phyloP scores from a whole-genome alignment of 2,797 vertebrate genomes.

The Bradypodion pumilum region DNA sequence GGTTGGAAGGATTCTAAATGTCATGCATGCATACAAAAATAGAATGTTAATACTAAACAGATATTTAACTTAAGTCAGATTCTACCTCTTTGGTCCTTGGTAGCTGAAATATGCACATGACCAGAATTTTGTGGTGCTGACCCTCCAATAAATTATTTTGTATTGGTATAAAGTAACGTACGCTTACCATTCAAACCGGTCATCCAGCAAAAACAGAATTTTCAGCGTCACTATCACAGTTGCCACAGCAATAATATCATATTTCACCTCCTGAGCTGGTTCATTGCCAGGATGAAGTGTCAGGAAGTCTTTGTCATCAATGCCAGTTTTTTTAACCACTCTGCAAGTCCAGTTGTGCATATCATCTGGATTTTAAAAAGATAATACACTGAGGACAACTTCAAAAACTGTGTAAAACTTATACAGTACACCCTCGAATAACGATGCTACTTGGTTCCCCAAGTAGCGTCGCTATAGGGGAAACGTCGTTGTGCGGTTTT shows the following conservation, averaged over 20 bases:
- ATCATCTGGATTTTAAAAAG: conserved; percentile 77
- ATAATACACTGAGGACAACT: not conserved
- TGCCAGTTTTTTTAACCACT: conserved; percentile 73
- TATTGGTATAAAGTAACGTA: not conserved
- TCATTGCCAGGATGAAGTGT: conserved; percentile 74
- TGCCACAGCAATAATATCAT: conserved; percentile 86
- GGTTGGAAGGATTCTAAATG: not conserved
- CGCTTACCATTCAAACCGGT: conserved; percentile 86
- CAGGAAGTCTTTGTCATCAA: conserved; percentile 71
- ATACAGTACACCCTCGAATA: too few species aligned
- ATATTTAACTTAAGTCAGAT: not conserved
- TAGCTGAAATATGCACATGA: not conserved
- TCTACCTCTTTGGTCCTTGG: not conserved
- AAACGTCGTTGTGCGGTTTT: too few species aligned
- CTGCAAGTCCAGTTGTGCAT: conserved; percentile 82
- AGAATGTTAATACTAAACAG: not conserved
- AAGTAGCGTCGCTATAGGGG: too few species aligned
- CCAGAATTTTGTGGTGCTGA: not conserved
- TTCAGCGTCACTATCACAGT: conserved; percentile 87
- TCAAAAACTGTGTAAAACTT: not conserved
- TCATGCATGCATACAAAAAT: not conserved
- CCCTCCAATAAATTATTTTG: not conserved
- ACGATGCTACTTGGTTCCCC: too few species aligned
- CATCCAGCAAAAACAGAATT: conserved; percentile 87
- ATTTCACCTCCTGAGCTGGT: conserved; percentile 70